Evolutionary conservation across 2,113 vertebrate genomes (phyloP), one percentile per base, ranked within the genome.

Genomic region (Anolis carolinensis): DNA sequence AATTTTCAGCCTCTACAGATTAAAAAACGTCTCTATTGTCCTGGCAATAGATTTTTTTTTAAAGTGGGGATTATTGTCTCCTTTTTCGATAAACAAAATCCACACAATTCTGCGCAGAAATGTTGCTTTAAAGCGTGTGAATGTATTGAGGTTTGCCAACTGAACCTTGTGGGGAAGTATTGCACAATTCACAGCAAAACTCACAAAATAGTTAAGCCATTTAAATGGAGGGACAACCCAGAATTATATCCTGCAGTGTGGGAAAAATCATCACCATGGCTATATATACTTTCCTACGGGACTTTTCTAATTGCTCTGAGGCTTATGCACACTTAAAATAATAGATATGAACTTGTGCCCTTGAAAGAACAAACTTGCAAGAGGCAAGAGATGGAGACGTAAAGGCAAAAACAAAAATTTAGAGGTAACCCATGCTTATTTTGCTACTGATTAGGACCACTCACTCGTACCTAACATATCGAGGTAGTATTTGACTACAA

Each of bases 341-440:
- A 83, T 78, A 83, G 36, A 72, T 16, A 18, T 79, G 81, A 72
- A 83, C 76, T 83, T 79, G 20, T 83, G 36, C 74, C 67, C 75
- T 65, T 62, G 16, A 72, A 83, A 50, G 30, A 87, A 48, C 36
- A 18, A n/a, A 62, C 30, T 25, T 72, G 67, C 34, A 87, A 78
- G 52, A 87, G 30, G 84, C 44, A 30, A 6, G 78, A 80, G 71
- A 87, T 27, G 48, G 20, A 81, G 8, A 27, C 16, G 55, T 68
- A 85, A 48, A 21, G 7, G 59, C 7, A 72, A 32, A 67, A 78
- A 8, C 23, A 48, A 70, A 39, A 74, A 83, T 77, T 9, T 50
- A 87, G 5, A 0, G n/a, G 23, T 23, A 67, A 30, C 21, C 67
- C 68, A 82, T 27, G 11, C 13, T 73, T 65, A 10, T 81, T 88